Conservation (phyloP, 2,888 invertebrate genomes). For the Crioceris asparagi region DNA sequence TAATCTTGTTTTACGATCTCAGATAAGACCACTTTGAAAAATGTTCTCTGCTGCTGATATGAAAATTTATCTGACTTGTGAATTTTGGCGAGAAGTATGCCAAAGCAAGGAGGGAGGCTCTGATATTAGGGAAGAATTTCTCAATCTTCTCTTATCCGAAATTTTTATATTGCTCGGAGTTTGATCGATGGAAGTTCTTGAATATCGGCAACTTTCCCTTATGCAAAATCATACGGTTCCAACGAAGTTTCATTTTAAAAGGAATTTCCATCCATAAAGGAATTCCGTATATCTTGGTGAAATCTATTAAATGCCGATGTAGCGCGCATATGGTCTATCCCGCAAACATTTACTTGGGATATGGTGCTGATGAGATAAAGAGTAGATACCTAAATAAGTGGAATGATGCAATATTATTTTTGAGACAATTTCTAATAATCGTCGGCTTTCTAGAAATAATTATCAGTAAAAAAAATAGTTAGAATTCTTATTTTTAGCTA, state of each 20-base stretch:
- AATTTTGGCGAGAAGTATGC: constrained; percentile 5
- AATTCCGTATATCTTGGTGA: constrained; percentile 26
- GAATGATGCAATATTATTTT: too few species aligned
- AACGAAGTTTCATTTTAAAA: constrained; percentile 32
- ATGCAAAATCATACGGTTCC: constrained; percentile 31
- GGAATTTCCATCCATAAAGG: constrained; percentile 28
- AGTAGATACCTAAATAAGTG: too few species aligned
- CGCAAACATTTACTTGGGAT: too few species aligned
- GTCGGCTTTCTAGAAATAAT: too few species aligned
- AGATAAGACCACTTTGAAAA: too few species aligned
- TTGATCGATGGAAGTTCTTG: constrained; percentile 19
- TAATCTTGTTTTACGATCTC: too few species aligned
- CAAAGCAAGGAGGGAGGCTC: neutral
- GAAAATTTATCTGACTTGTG: too few species aligned
- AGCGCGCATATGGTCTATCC: neutral
- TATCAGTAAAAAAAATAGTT: too few species aligned
- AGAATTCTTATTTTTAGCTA: too few species aligned
- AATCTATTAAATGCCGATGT: constrained; percentile 20
- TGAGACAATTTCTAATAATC: too few species aligned
- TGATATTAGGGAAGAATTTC: constrained; percentile 6
- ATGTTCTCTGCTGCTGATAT: too few species aligned
- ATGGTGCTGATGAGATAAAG: too few species aligned
- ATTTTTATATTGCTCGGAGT: constrained; percentile 14
- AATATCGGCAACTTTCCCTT: constrained; percentile 23
- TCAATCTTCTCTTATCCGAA: constrained; percentile 13